Percentiles rank a stretch among this genome's conserved stretches.
Evolutionary conservation across 64 coral and sea anemone genomes (phyloP).

Genomic region (Dendrophyllia cribrosa): DNA sequence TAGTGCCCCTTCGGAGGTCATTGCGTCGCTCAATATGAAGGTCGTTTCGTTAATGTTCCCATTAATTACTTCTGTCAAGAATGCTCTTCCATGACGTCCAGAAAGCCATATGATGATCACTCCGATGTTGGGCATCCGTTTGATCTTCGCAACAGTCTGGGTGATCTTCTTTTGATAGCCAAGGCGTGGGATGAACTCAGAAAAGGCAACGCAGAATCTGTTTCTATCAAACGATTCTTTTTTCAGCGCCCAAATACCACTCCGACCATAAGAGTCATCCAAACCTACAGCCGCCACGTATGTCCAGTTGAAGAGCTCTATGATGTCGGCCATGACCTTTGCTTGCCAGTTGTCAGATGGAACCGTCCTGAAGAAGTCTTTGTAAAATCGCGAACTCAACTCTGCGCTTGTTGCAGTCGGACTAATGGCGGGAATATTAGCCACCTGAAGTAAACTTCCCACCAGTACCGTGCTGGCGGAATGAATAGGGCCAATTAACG

Average conservation of each 20-base stretch:
- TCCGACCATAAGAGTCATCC: too few species aligned
- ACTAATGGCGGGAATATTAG: slow-evolving; percentile 66
- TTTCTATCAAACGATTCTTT: slow-evolving; percentile 67
- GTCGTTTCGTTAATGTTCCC: not conserved
- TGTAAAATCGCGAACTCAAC: slow-evolving; percentile 61
- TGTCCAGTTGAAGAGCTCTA: slow-evolving; percentile 82
- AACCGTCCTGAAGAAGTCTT: slow-evolving; percentile 74
- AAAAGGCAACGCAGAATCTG: slow-evolving; percentile 76
- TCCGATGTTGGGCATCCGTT: not conserved
- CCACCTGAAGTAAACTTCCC: slow-evolving; percentile 74
- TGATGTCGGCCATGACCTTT: slow-evolving; percentile 81
- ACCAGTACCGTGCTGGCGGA: slow-evolving; percentile 61
- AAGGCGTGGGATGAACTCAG: slow-evolving; percentile 73
- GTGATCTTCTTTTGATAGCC: slow-evolving; percentile 23
- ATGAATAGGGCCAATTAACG: slow-evolving; percentile 69
- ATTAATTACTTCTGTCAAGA: not conserved
- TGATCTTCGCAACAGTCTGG: not conserved
- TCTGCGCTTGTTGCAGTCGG: slow-evolving; percentile 80
- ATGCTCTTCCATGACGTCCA: not conserved
- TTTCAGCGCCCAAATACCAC: slow-evolving; percentile 69
- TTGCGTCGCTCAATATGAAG: slow-evolving; percentile 23
- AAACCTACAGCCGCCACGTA: too few species aligned
- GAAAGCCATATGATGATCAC: slow-evolving; percentile 26
- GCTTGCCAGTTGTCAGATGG: slow-evolving; percentile 78
- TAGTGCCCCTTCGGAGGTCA: not conserved